These are phyloP conservation scores for Drepana falcataria DNA, from an alignment of 2,888 invertebrate species.

Conservation along the genomic window DNA sequence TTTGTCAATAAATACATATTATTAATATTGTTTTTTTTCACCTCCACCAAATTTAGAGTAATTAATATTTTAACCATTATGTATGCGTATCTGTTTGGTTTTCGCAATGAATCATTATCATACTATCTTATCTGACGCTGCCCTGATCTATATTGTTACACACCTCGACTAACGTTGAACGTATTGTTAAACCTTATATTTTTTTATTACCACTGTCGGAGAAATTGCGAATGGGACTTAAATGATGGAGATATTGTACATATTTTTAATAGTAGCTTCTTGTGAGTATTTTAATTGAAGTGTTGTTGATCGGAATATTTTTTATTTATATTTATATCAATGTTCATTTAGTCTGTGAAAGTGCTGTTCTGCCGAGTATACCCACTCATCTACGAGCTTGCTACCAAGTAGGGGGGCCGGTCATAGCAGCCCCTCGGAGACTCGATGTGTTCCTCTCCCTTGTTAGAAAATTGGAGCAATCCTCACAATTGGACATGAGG, in stretches of 20 bases:
- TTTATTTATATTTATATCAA: constrained; percentile 7
- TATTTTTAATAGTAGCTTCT: constrained; percentile 24
- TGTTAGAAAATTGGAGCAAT: constrained; percentile 79
- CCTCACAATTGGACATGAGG: constrained; percentile 75
- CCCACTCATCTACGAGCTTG: constrained; percentile 79
- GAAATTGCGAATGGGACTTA: constrained; percentile 18
- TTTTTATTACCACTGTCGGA: constrained; percentile 15
- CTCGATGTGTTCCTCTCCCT: constrained; percentile 80
- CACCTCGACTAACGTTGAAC: constrained; percentile 29
- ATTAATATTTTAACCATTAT: background rate
- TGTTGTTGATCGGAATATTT: constrained; percentile 2
- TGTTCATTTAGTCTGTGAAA: constrained; percentile 36
- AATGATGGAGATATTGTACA: constrained; percentile 33
- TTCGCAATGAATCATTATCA: constrained; percentile 50
- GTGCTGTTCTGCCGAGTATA: constrained; percentile 61
- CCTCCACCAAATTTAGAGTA: no score
- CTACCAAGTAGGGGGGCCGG: constrained; percentile 72
- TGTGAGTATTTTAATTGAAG: constrained; percentile 40
- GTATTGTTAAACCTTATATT: constrained; percentile 27
- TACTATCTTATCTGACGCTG: constrained; percentile 50
- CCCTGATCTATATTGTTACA: constrained; percentile 41
- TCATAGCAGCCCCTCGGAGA: constrained; percentile 74
- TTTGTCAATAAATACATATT: constrained; percentile 11
- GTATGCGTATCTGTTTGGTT: constrained; percentile 15
- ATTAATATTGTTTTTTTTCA: background rate